Percentiles rank a stretch among this genome's conserved stretches.
phyloP scores from a whole-genome alignment of 1,140 invertebrate species.

The Eueides isabella region DNA sequence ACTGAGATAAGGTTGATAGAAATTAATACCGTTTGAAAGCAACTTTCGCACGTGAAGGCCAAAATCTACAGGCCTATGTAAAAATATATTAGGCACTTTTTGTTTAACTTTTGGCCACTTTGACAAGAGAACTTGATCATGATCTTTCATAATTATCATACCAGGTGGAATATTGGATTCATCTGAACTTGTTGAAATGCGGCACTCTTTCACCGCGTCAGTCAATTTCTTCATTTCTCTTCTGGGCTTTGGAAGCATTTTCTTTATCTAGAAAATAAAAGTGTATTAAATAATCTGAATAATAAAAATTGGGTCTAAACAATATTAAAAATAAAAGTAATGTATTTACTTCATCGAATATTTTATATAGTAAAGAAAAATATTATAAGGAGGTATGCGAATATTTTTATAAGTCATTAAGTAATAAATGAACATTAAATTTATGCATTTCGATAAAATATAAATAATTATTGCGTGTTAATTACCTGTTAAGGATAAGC shows the following conservation, averaged over 20 bases:
- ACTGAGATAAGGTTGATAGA: constrained; percentile 45
- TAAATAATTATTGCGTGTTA: not conserved
- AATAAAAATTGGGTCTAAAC: not conserved
- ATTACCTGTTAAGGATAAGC: constrained; percentile 1
- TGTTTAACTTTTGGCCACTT: constrained; percentile 51
- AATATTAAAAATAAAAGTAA: not conserved
- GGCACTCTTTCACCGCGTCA: constrained; percentile 2
- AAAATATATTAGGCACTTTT: constrained; percentile 55
- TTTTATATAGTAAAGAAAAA: not conserved
- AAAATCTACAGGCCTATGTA: constrained; percentile 56
- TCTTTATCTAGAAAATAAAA: not conserved
- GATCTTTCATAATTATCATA: constrained; percentile 7
- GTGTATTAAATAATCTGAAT: not conserved
- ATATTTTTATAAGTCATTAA: not conserved
- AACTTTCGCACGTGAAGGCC: constrained; percentile 46
- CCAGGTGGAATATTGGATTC: constrained; percentile 14
- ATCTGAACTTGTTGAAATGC: not conserved
- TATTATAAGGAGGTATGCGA: not conserved
- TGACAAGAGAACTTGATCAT: constrained; percentile 25
- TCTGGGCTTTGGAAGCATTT: constrained; percentile 1
- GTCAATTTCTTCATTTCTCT: constrained; percentile 15
- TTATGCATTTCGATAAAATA: not conserved
- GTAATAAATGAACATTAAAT: not conserved
- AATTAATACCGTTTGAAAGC: constrained; percentile 44
- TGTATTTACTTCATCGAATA: not conserved